These are phyloP conservation scores for Eulemur rufifrons DNA, from an alignment of 2,113 vertebrate species.

Conservation along the genomic window DNA sequence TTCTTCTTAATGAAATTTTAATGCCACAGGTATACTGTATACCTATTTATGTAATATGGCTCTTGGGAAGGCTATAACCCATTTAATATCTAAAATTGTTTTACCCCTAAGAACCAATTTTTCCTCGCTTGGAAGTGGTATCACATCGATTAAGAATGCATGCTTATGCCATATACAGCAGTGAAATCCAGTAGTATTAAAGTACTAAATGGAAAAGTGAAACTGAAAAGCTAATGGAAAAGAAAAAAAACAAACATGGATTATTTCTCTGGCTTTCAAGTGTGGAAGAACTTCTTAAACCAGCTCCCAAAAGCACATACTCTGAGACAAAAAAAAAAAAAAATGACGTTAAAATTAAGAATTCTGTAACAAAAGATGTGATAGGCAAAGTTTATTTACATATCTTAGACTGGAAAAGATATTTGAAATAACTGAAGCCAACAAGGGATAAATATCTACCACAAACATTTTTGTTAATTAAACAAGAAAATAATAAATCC, in stretches of 20 bases:
- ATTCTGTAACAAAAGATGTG: not conserved
- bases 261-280: not conserved
- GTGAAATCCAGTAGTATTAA: not conserved
- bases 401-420: not conserved
- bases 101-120: not conserved
- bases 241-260: not conserved
- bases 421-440: not conserved
- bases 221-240: not conserved
- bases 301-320: not conserved
- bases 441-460: not conserved
- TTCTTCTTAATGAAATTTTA: conserved; percentile 18
- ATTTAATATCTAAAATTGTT: not conserved
- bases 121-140: not conserved
- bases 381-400: not conserved
- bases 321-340: conserved; percentile 5
- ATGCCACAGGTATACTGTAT: not conserved
- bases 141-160: not conserved
- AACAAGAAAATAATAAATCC: not conserved
- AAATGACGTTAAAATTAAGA: not conserved
- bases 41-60: not conserved
- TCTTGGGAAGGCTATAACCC: not conserved
- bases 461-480: not conserved
- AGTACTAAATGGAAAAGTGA: not conserved
- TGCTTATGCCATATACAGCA: not conserved
- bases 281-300: not conserved